A percentile compares a stretch with the other conserved stretches of the same genome.
Evolutionary conservation across 92 coral and sea anemone genomes (phyloP).

Genomic region (Porites lobata): DNA sequence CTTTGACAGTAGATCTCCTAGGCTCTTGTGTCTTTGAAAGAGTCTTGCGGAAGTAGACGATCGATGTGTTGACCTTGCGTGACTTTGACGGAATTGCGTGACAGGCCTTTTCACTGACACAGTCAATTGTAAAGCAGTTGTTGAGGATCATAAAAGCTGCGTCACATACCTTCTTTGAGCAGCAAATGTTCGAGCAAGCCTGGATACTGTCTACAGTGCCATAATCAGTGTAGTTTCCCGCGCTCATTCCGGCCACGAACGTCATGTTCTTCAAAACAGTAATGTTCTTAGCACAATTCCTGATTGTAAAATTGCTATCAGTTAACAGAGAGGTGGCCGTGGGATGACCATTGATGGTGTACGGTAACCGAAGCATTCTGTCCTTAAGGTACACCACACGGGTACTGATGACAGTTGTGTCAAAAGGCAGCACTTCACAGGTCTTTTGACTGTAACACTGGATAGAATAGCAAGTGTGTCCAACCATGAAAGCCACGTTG

Average conservation of each 20-base stretch:
- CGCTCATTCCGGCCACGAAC: conserved; percentile 91
- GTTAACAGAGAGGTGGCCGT: conserved; percentile 2
- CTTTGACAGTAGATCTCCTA: neutral
- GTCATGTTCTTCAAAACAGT: conserved; percentile 87
- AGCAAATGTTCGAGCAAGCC: conserved; percentile 86
- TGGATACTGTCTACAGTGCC: conserved; percentile 86
- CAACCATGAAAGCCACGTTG: conserved; percentile 91
- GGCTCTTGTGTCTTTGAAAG: conserved; percentile 3
- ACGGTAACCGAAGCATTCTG: conserved; percentile 73
- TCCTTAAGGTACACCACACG: conserved; percentile 79
- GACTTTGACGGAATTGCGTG: conserved; percentile 85
- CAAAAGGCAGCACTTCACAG: conserved; percentile 85
- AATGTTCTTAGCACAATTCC: conserved; percentile 63
- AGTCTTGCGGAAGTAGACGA: conserved; percentile 73
- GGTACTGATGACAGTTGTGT: conserved; percentile 71
- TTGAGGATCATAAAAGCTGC: conserved; percentile 92
- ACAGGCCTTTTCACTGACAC: conserved; percentile 82
- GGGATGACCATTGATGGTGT: conserved; percentile 31
- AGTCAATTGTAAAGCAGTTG: conserved; percentile 91
- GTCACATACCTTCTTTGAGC: conserved; percentile 87
- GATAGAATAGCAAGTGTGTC: conserved; percentile 79
- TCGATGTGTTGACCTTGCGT: conserved; percentile 74
- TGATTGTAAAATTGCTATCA: conserved; percentile 32
- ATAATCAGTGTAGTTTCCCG: conserved; percentile 95
- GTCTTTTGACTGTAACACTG: conserved; percentile 91